Percentiles rank a stretch among this genome's conserved stretches.
These are phyloP conservation scores for Stenchaetothrips biformis DNA, from an alignment of 2,888 invertebrate species.

Conservation along the genomic window DNA sequence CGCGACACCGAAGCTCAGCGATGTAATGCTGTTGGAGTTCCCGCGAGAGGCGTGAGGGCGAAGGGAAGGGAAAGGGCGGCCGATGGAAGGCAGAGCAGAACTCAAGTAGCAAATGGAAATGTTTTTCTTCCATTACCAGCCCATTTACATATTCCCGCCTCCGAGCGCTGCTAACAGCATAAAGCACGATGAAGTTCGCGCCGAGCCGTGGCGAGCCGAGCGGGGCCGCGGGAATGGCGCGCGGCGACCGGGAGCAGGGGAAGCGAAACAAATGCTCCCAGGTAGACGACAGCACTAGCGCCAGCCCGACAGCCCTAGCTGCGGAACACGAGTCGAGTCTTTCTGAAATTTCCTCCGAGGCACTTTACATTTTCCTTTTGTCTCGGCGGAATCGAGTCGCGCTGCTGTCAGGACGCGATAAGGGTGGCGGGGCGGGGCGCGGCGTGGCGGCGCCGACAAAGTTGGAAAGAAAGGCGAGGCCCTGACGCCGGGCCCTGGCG, in stretches of 20 bases:
- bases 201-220: neutral
- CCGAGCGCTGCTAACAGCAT: constrained; percentile 11
- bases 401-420: constrained; percentile 11
- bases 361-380: constrained; percentile 21
- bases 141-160: constrained; percentile 19
- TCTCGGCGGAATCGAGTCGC: constrained; percentile 20
- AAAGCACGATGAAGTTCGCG: constrained; percentile 13
- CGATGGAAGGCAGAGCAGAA: neutral
- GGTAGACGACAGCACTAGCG: neutral
- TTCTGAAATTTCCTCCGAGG: constrained; percentile 21
- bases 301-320: neutral
- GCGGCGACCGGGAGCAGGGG: neutral
- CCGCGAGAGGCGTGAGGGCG: neutral
- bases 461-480: too few relatives aligned
- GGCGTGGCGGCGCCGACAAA: neutral
- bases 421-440: neutral
- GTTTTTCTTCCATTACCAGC: constrained; percentile 24
- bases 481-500: neutral
- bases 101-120: constrained; percentile 21
- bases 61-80: too few relatives aligned
- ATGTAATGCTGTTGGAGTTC: neutral
- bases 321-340: constrained; percentile 22
- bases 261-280: constrained; percentile 21
- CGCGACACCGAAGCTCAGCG: neutral
- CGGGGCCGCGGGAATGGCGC: neutral